phyloP scores from a whole-genome alignment of 2,113 vertebrate species.

The Halcyon malimbica region DNA sequence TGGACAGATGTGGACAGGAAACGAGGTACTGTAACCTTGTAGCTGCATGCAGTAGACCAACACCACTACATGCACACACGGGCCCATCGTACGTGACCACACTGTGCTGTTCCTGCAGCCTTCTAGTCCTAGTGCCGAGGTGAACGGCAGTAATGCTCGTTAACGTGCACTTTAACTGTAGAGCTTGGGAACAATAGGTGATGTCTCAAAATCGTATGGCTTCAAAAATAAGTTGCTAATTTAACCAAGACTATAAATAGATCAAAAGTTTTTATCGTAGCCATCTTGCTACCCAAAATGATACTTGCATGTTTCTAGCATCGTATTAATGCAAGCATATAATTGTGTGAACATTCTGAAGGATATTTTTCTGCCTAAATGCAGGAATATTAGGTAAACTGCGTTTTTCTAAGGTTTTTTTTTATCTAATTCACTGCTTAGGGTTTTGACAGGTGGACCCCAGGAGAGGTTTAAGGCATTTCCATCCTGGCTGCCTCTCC shows the following conservation, averaged over 20 bases:
- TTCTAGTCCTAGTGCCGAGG: neutral
- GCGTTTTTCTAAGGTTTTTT: neutral
- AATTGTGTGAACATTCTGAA: neutral
- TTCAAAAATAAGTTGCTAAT: neutral
- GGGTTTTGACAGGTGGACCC: neutral
- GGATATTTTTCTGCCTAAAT: neutral
- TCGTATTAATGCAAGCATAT: neutral
- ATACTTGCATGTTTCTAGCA: neutral
- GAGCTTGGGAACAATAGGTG: neutral
- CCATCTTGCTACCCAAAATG: neutral
- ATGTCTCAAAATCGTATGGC: neutral
- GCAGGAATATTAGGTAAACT: neutral
- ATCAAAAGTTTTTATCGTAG: neutral
- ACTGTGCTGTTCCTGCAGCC: conserved; percentile 31
- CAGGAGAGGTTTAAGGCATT: neutral
- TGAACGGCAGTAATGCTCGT: neutral
- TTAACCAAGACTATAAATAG: neutral
- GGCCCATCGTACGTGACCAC: neutral
- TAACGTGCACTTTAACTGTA: neutral
- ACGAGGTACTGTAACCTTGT: conserved; percentile 87
- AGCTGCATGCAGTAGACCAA: conserved; percentile 71
- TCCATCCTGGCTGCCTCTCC: neutral
- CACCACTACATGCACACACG: conserved; percentile 44
- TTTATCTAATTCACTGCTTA: neutral
- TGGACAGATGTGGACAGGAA: conserved; percentile 97